Conservation (phyloP, 1,140 invertebrate species). For the Zaprionus vittiger region DNA sequence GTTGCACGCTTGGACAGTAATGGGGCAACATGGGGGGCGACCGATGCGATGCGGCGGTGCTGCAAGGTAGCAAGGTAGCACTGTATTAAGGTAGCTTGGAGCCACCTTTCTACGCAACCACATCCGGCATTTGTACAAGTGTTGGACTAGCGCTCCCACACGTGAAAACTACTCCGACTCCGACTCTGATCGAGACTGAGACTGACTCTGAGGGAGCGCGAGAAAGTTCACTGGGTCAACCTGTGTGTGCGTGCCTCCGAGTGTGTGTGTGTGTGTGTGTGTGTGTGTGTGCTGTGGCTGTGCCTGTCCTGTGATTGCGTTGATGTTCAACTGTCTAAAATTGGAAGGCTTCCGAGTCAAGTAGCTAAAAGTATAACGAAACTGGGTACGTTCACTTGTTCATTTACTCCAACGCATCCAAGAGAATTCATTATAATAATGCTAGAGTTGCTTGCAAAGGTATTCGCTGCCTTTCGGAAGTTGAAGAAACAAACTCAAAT, state of each 20-base stretch:
- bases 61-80: too few species aligned
- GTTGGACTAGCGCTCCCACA: conserved; percentile 55
- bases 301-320: conserved; percentile 38
- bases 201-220: conserved; percentile 38
- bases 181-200: conserved; percentile 11
- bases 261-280: conserved; percentile 7
- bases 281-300: conserved; percentile 2
- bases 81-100: conserved; percentile 3
- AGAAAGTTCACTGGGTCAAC: conserved; percentile 68
- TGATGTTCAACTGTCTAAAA: conserved; percentile 33
- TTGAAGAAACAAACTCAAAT: conserved; percentile 1
- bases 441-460: background rate
- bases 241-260: background rate
- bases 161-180: conserved; percentile 32
- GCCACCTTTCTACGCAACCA: conserved; percentile 71
- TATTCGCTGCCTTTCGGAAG: background rate
- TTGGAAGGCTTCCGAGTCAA: conserved; percentile 30
- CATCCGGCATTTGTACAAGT: conserved; percentile 64
- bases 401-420: conserved; percentile 12
- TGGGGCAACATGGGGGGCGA: background rate
- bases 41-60: too few species aligned
- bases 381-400: conserved; percentile 29
- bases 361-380: conserved; percentile 35
- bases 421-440: background rate
- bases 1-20: conserved; percentile 44